These are phyloP conservation scores for Struthidea cinerea DNA, from an alignment of 2,113 vertebrate species.

Conservation along the genomic window DNA sequence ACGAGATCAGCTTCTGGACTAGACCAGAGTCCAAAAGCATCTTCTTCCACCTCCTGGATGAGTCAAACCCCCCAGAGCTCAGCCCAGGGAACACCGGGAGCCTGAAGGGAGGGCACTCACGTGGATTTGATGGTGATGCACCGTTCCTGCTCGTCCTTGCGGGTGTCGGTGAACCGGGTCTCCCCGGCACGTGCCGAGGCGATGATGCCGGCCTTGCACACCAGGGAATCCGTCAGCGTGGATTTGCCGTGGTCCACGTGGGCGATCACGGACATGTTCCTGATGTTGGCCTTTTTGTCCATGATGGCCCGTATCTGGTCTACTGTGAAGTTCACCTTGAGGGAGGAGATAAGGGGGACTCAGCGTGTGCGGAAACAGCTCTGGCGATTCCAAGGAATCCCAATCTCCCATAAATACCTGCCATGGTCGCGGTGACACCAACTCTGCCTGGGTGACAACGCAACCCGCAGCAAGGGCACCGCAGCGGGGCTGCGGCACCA, in stretches of 20 bases:
- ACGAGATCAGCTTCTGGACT: fast-evolving
- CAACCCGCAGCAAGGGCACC: not conserved
- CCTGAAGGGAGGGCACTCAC: conserved; percentile 66
- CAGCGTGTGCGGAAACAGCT: fast-evolving
- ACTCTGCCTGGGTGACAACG: fast-evolving
- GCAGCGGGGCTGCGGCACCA: not conserved
- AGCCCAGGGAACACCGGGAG: not conserved
- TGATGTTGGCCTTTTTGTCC: conserved; percentile 98
- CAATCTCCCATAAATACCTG: fast-evolving
- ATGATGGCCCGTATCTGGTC: conserved; percentile 98
- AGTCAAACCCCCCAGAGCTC: fast-evolving
- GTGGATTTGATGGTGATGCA: conserved; percentile 98
- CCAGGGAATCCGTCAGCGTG: conserved; percentile 91
- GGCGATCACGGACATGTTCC: conserved; percentile 98
- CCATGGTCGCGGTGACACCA: fast-evolving
- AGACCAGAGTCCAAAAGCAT: fast-evolving
- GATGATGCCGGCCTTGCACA: conserved; percentile 97
- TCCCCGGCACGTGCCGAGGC: conserved; percentile 89
- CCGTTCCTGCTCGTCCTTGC: conserved; percentile 94
- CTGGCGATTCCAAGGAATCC: fast-evolving
- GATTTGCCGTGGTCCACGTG: conserved; percentile 97
- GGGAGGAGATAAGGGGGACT: fast-evolving
- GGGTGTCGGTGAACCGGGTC: conserved; percentile 92
- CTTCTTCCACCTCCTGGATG: not conserved
- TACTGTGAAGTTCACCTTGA: conserved; percentile 95